phyloP scores from a whole-genome alignment of 2,113 vertebrate genomes.

The human (Homo sapiens) region GRCh38 chr7:132083001-132083500 shows the following conservation, averaged over 20 bases:
- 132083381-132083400: background rate
- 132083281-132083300: rapidly evolving
- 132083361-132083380: background rate
- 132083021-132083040: background rate
- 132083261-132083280: background rate
- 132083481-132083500: background rate
- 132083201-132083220: rapidly evolving
- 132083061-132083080: background rate
- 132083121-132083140: background rate
- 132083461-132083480: background rate
- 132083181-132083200: background rate
- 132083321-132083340: background rate
- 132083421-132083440: background rate
- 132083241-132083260: rapidly evolving
- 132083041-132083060: background rate
- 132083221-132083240: background rate
- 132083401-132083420: background rate
- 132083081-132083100: background rate
- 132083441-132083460: background rate
- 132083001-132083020: no score
- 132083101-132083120: background rate
- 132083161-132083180: background rate
- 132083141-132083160: background rate
- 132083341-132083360: background rate
- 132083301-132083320: background rate